Percentiles rank a stretch among this genome's conserved stretches.
phyloP scores from a whole-genome alignment of 2,113 vertebrate genomes.

The Sigmodon hispidus region DNA sequence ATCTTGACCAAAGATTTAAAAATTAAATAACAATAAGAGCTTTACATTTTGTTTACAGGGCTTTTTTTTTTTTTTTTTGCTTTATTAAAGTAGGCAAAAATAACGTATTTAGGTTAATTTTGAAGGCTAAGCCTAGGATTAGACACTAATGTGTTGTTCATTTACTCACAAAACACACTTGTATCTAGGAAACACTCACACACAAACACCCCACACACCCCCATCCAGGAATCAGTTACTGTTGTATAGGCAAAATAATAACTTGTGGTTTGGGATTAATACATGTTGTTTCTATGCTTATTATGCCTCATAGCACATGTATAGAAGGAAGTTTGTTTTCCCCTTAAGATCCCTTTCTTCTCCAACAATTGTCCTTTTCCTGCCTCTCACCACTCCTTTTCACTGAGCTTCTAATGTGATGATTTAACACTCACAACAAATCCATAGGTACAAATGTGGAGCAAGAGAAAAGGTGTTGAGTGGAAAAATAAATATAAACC shows the following conservation, averaged over 20 bases:
- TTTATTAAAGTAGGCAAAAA: not conserved
- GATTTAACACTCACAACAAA: not conserved
- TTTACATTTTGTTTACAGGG: conserved; percentile 48
- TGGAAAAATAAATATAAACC: not conserved
- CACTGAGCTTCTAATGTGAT: not conserved
- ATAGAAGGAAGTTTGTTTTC: not conserved
- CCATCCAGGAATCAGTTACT: not conserved
- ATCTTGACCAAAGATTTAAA: conserved; percentile 59
- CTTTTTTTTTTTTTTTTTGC: not conserved
- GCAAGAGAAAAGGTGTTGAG: rapidly evolving
- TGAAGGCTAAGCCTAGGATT: conserved; percentile 54
- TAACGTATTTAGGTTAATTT: conserved; percentile 56
- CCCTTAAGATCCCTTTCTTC: not conserved
- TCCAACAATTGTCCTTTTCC: rapidly evolving
- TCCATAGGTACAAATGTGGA: not conserved
- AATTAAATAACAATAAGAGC: not conserved
- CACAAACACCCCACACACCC: not conserved
- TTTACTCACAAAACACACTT: conserved; percentile 14
- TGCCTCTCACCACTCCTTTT: not conserved
- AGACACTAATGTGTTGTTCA: conserved; percentile 50
- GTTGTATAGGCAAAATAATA: conserved; percentile 27
- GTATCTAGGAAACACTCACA: not conserved
- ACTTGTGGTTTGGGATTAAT: not conserved
- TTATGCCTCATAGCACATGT: not conserved
- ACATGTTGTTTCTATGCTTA: not conserved